Evolutionary conservation across 2,113 vertebrate genomes (phyloP).

Genomic region (Salvelinus fontinalis): DNA sequence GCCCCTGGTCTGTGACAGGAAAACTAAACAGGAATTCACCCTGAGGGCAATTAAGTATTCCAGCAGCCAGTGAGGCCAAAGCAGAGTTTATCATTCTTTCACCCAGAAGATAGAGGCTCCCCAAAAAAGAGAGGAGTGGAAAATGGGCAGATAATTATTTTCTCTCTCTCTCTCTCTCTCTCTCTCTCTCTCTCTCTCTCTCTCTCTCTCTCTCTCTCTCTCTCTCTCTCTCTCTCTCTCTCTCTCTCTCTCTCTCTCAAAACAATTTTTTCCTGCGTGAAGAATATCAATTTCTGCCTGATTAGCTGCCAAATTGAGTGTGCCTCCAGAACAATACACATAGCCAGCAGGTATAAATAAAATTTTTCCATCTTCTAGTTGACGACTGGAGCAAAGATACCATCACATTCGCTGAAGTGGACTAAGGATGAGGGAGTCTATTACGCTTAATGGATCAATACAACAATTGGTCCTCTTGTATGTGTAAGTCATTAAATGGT

Average conservation of each 20-base stretch:
- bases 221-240: conserved; percentile 4
- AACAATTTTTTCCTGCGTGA: conserved; percentile 15
- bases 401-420: neutral
- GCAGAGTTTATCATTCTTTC: conserved; percentile 33
- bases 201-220: neutral
- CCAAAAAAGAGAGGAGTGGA: conserved; percentile 18
- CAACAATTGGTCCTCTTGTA: neutral
- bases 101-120: conserved; percentile 25
- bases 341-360: conserved; percentile 8
- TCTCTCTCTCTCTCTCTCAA: neutral
- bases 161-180: conserved; percentile 11
- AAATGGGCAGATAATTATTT: conserved; percentile 36
- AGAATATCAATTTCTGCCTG: conserved; percentile 60
- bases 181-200: neutral
- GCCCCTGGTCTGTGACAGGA: conserved; percentile 25
- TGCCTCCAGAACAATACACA: conserved; percentile 14
- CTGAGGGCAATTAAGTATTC: neutral
- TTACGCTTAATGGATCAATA: conserved; percentile 7
- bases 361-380: conserved; percentile 8
- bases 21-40: conserved; percentile 57
- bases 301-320: conserved; percentile 58
- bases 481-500: neutral
- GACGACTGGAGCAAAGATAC: neutral
- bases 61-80: neutral
- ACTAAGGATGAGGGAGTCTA: conserved; percentile 16